Base-by-base conservation (phyloP, 2,888 invertebrate genomes). In the Ennomos erosarius region DNA sequence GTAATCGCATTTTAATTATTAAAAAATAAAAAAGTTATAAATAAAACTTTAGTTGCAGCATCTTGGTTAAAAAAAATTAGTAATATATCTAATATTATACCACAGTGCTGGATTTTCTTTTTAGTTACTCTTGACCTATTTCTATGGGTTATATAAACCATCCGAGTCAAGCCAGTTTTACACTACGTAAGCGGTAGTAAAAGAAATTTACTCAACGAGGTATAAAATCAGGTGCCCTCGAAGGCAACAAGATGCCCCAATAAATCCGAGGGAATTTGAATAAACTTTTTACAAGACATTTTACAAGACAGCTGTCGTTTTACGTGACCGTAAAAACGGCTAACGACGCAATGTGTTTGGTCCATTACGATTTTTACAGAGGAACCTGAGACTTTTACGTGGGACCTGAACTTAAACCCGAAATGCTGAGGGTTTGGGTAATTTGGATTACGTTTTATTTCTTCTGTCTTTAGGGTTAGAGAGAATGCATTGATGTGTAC, bases 301-400 rank as follows among this genome's bases (percentile, higher is more conserved):
- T 75, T 74, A 73, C 72, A 74, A 65, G 72, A 67, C 74, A 71
- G 70, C 70, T 75, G 76, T 62, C 67, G 67, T 62, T 76, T 74
- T 71, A 76, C 63, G 65, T 56, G 43, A 53, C 69, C 70, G 72
- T 76, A 60, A 76, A 26, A 76, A 75, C 43, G 60, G 60, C 63
- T 58, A 63, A 63, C 58, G 62, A 58, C 55, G 11, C 54, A 44
- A 52, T 58, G 58, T 62, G 56, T 61, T 61, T 55, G 46, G 38
- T 47, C 59, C 55, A 50, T 60, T 51, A 60, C 55, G 51, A 51
- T 39, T 51, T 60, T 59, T 26, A 26, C 26, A 26, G 6, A 4
- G 26, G 26, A 26, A 26, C 26, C 26, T 26, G 26, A 26, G 26
- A 26, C 26, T 26, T 26, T 26, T 51, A 55, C 49, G 42, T 8